Conservation (phyloP, 2,888 invertebrate species). For the Uropetala carovei region DNA sequence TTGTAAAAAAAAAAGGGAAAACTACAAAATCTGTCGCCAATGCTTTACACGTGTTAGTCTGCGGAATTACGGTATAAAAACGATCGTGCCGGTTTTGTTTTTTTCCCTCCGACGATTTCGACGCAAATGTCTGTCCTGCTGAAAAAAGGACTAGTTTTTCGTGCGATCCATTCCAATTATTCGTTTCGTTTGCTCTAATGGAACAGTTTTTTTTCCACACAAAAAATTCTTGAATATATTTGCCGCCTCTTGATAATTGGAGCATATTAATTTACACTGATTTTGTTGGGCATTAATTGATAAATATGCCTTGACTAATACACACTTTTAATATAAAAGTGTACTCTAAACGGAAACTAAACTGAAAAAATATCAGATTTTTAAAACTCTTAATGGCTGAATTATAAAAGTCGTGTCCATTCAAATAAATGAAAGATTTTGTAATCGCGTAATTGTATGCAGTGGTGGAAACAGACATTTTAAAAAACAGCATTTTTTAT, state of each 20-base stretch:
- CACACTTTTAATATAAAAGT: not conserved
- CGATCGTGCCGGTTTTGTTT: slow-evolving; percentile 17
- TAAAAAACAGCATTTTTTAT: not conserved
- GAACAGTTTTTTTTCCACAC: not conserved
- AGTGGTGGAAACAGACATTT: not conserved
- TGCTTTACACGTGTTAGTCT: slow-evolving; percentile 60
- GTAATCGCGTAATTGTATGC: not conserved
- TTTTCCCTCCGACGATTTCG: not conserved
- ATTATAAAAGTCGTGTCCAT: not conserved
- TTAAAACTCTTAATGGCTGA: not conserved
- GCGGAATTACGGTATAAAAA: slow-evolving; percentile 49
- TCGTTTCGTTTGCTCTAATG: slow-evolving; percentile 40
- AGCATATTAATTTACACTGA: not conserved
- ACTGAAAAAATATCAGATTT: not conserved
- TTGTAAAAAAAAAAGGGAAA: slow-evolving; percentile 23
- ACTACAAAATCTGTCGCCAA: slow-evolving; percentile 32
- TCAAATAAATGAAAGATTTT: not conserved
- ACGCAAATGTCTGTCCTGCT: slow-evolving; percentile 39
- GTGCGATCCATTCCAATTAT: slow-evolving; percentile 48
- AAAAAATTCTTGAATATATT: not conserved
- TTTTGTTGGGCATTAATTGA: not conserved
- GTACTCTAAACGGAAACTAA: not conserved
- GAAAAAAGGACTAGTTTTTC: slow-evolving; percentile 41
- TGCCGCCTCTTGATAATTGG: not conserved
- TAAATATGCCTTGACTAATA: slow-evolving; percentile 7